Percentiles rank a stretch among this genome's conserved stretches.
These are phyloP conservation scores for Bombus terrestris DNA, from an alignment of 1,140 invertebrate genomes.

Conservation along the genomic window DNA sequence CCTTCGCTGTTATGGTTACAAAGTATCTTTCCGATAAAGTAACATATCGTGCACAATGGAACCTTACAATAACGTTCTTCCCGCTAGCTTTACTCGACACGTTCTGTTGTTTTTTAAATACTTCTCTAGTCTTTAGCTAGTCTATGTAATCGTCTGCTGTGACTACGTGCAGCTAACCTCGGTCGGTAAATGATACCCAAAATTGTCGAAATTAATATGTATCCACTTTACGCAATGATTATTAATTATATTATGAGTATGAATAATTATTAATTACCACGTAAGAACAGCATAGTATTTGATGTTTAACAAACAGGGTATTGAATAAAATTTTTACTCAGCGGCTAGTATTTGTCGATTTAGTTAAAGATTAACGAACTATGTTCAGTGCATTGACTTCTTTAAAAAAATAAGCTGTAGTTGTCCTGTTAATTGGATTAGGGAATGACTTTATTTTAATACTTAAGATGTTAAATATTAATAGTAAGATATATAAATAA, in stretches of 20 bases:
- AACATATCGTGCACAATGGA: neutral
- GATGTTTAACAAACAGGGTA: neutral
- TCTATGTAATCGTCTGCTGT: neutral
- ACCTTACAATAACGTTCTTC: neutral
- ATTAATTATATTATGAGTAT: no score
- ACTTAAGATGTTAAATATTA: no score
- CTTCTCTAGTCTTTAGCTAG: neutral
- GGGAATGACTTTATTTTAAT: no score
- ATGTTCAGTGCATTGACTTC: no score
- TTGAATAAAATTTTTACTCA: no score
- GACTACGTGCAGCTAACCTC: neutral
- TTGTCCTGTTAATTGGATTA: no score
- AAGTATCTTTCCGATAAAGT: neutral
- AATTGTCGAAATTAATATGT: neutral
- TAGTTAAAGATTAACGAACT: no score
- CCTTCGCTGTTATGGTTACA: neutral
- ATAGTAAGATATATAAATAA: no score
- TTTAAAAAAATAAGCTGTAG: no score
- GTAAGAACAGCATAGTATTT: neutral
- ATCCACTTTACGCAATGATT: no score
- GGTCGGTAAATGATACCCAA: conserved; percentile 10
- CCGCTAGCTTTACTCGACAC: neutral
- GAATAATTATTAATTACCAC: neutral
- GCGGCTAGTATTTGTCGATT: no score
- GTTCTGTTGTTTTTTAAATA: conserved; percentile 16